These are phyloP conservation scores for Xenopus petersii DNA, from an alignment of 2,797 vertebrate species.

Conservation along the genomic window DNA sequence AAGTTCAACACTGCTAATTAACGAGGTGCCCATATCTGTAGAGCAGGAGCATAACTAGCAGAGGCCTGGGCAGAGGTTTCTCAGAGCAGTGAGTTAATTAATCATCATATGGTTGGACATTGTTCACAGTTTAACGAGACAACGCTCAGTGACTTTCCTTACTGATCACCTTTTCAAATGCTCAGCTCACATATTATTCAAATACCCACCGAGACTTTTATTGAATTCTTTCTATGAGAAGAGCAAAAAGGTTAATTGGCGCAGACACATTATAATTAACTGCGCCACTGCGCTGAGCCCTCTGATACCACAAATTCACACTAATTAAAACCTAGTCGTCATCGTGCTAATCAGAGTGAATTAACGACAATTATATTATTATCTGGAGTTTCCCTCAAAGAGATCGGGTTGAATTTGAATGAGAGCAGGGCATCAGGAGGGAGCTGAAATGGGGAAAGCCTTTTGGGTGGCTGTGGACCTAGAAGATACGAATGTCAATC, in stretches of 20 bases:
- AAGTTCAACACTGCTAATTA: no score
- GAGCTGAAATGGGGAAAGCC: no score
- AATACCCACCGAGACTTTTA: neutral
- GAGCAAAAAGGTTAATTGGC: conserved; percentile 29
- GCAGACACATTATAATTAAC: conserved; percentile 28
- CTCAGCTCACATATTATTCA: neutral
- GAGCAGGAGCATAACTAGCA: no score
- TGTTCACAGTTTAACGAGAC: neutral
- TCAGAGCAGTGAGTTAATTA: neutral
- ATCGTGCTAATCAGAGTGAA: neutral
- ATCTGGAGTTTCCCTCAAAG: neutral
- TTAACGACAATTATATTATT: conserved; percentile 28
- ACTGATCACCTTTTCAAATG: neutral
- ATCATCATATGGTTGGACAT: neutral
- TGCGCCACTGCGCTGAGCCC: conserved; percentile 4
- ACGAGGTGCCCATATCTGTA: no score
- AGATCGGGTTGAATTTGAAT: neutral
- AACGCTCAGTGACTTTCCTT: neutral
- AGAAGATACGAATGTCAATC: no score
- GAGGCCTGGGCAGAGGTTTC: no score
- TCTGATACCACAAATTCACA: conserved; percentile 27
- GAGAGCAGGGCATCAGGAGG: neutral
- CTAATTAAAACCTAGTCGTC: conserved; percentile 36
- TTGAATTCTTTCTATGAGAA: neutral
- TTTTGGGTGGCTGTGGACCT: no score